These are phyloP conservation scores for Diaperis boleti DNA, from an alignment of 2,888 invertebrate species.

Conservation along the genomic window DNA sequence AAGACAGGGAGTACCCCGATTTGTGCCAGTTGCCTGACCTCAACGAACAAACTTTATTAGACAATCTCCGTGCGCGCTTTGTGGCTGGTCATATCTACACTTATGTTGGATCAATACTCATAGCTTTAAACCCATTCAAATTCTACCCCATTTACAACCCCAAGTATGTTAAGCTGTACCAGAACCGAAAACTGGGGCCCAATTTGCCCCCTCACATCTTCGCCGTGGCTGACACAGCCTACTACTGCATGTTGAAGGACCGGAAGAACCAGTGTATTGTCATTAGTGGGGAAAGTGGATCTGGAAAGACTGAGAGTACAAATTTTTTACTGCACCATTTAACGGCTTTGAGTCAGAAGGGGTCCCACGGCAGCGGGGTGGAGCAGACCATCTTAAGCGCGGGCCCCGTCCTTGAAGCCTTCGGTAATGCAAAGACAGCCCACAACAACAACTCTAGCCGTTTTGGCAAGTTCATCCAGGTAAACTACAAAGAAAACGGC, in stretches of 20 bases:
- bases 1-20: constrained; percentile 95
- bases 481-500: constrained; percentile 97
- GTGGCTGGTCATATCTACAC: constrained; percentile 95
- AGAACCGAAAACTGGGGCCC: constrained; percentile 90
- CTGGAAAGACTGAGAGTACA: constrained; percentile 97
- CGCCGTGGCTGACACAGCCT: constrained; percentile 94
- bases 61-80: constrained; percentile 90
- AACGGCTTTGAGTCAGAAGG: constrained; percentile 94
- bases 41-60: constrained; percentile 92
- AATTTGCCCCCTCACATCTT: constrained; percentile 97
- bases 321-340: constrained; percentile 95
- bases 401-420: constrained; percentile 96
- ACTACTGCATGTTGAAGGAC: constrained; percentile 93
- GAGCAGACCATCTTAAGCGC: constrained; percentile 97
- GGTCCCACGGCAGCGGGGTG: constrained; percentile 93
- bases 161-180: constrained; percentile 95
- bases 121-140: constrained; percentile 94
- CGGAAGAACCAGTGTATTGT: constrained; percentile 94
- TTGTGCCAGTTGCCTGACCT: constrained; percentile 95
- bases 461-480: constrained; percentile 97
- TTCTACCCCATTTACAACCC: constrained; percentile 98
- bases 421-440: constrained; percentile 98
- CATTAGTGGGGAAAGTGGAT: constrained; percentile 94
- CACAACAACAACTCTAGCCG: constrained; percentile 98
- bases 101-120: constrained; percentile 94